Evolutionary conservation across 1,140 invertebrate species (phyloP), one percentile per base, ranked within the genome.

Genomic region (Ips nitidus): DNA sequence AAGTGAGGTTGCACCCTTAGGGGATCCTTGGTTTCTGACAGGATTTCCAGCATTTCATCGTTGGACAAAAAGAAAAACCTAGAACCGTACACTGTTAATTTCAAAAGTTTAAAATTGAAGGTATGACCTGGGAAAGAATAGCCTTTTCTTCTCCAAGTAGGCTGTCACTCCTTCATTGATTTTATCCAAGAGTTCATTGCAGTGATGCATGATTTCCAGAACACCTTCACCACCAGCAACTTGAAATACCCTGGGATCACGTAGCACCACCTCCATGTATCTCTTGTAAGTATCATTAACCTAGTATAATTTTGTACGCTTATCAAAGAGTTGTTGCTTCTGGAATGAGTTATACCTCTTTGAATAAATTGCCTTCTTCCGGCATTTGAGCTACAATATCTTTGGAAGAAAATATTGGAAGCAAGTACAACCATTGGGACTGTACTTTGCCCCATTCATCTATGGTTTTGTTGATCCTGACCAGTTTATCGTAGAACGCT

Each of bases 51-150:
- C 87, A 98, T 92, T 83, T 98, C 95, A 76, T 97, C 94, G 78
- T 97, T 97, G 4, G 95, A 97, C 45, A 98, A 83, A 77, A 98
- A 98, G 83, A 97, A 98, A 79, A 98, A 96, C 77, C 95, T 85
- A 1, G 94, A 90, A 79, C 97, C 97, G 6, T 8, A 8, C 22
- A 36, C 41, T 56, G 45, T 3, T n/a, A 2, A 47, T 4, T 2
- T 36, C 37, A 39, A 39, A 22, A 22, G 0, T 22, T 22, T 22
- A 22, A 22, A 22, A 22, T 22, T 22, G 22, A 47, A 47, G 45
- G n/a, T 4, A 47, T 8, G 1, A 55, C 78, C 95, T 84, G 1
- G 95, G 91, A 79, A 97, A 98, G 78, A 87, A 95, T 1, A 97
- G 81, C 65, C 95, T 85, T 80, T 98, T 97, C 78, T 92, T 94